phyloP scores from a whole-genome alignment of 2,888 invertebrate genomes.

The Oasisia sp. region DNA sequence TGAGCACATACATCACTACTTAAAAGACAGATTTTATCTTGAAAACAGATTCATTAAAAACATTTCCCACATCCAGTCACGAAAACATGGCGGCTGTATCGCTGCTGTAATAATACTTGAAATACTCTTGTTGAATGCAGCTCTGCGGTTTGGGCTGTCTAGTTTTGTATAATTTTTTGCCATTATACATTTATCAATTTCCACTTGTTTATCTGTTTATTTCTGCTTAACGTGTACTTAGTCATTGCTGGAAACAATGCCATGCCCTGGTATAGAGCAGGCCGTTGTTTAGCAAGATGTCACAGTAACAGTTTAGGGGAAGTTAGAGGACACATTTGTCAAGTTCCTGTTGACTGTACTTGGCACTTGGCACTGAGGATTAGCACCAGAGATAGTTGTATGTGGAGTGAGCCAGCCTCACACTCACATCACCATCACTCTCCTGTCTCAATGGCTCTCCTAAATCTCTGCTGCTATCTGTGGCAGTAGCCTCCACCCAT shows the following conservation, averaged over 20 bases:
- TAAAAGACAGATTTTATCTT: no score
- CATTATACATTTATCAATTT: no score
- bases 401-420: not conserved
- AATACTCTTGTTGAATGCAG: no score
- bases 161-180: no score
- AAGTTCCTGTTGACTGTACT: not conserved
- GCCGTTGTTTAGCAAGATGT: not conserved
- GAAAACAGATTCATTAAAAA: no score
- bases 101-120: no score
- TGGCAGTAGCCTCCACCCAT: not conserved
- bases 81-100: no score
- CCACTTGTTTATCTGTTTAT: no score
- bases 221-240: no score
- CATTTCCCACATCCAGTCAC: no score
- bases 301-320: not conserved
- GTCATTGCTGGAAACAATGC: no score
- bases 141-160: no score
- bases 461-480: not conserved
- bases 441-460: not conserved
- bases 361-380: not conserved
- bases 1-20: not conserved
- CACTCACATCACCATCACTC: not conserved
- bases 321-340: constrained; percentile 17
- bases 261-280: not conserved
- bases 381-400: not conserved